phyloP scores from a whole-genome alignment of 2,888 invertebrate species.

The Sinopyrophorus schimmeli region DNA sequence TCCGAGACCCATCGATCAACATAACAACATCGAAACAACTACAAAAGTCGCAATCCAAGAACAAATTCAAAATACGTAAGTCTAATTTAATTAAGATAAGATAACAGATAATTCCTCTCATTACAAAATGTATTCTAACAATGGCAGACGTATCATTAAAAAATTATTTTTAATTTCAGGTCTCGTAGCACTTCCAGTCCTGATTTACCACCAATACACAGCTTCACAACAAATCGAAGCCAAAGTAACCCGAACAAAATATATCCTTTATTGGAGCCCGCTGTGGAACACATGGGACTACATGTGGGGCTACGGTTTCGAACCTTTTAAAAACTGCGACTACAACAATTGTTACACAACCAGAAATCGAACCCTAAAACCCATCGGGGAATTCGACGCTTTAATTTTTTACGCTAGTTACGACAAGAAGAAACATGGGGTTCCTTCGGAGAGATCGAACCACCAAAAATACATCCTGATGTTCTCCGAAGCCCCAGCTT shows the following conservation, averaged over 20 bases:
- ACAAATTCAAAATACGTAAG: no score
- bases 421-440: conserved; percentile 25
- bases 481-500: conserved; percentile 55
- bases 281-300: conserved; percentile 37
- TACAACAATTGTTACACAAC: conserved; percentile 56
- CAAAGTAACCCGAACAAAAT: conserved; percentile 9
- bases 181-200: no score
- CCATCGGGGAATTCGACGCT: conserved; percentile 57
- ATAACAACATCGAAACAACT: no score
- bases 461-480: conserved; percentile 59
- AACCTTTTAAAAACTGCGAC: conserved; percentile 46
- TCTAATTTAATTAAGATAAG: no score
- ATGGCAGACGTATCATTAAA: no score
- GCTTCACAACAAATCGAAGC: background rate
- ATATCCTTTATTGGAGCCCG: conserved; percentile 41
- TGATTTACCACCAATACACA: no score
- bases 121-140: no score
- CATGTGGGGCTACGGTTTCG: conserved; percentile 33
- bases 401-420: conserved; percentile 58
- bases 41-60: no score
- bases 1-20: no score
- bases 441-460: conserved; percentile 49
- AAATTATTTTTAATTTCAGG: no score
- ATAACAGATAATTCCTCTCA: no score
- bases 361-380: conserved; percentile 46